Evolutionary conservation across 2,888 invertebrate species (phyloP).

Genomic region (Rhingia campestris): DNA sequence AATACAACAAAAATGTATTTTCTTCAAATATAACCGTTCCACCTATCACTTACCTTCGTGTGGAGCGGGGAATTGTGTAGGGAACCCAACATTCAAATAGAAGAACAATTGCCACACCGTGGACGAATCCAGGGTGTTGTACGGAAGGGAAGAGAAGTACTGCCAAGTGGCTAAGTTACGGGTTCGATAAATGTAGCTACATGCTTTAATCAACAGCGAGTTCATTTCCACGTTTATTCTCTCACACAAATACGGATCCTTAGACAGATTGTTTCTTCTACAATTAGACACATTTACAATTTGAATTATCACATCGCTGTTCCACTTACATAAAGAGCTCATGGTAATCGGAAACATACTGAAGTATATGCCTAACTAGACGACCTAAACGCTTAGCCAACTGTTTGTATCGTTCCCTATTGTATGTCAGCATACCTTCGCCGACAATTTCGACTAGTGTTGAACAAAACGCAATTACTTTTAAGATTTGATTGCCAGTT

Average conservation of each 20-base stretch:
- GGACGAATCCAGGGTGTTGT: conserved; percentile 84
- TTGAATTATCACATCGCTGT: neutral
- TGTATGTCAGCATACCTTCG: conserved; percentile 87
- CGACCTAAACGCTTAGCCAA: conserved; percentile 88
- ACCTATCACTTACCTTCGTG: conserved; percentile 74
- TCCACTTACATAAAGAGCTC: conserved; percentile 79
- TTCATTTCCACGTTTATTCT: conserved; percentile 89
- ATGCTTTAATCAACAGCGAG: conserved; percentile 88
- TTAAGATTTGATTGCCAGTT: conserved; percentile 86
- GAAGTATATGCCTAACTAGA: conserved; percentile 87
- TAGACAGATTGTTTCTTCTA: conserved; percentile 80
- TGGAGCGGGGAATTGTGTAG: conserved; percentile 78
- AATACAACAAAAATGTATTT: conserved; percentile 20
- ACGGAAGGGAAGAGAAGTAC: conserved; percentile 90
- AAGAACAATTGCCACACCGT: conserved; percentile 88
- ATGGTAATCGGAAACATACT: conserved; percentile 88
- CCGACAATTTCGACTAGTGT: conserved; percentile 86
- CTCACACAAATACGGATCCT: conserved; percentile 83
- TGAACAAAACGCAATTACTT: conserved; percentile 88
- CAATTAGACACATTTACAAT: neutral
- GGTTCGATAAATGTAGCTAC: conserved; percentile 87
- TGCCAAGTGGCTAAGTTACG: conserved; percentile 91
- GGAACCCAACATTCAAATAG: conserved; percentile 85
- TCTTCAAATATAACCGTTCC: no score
- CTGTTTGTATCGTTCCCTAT: conserved; percentile 85